Percentiles rank a stretch among this genome's conserved stretches.
Evolutionary conservation across 1,140 invertebrate genomes (phyloP).

Genomic region (Berghia stephanieae): DNA sequence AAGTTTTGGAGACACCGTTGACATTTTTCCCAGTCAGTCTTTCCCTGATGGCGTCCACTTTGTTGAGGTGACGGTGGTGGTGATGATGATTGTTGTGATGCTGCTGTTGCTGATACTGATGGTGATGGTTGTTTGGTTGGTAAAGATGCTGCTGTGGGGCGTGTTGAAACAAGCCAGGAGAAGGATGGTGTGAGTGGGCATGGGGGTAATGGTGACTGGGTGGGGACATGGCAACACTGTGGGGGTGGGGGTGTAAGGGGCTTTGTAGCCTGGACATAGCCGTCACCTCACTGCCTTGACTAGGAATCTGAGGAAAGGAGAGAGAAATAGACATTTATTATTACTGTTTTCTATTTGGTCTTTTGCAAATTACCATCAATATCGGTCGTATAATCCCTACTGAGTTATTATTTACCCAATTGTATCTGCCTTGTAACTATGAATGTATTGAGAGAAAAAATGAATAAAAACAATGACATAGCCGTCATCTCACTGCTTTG

Average conservation of each 20-base stretch:
- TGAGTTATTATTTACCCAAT: no score
- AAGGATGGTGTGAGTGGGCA: not conserved
- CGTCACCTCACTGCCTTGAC: not conserved
- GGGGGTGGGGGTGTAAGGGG: slow-evolving; percentile 3
- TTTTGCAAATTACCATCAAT: no score
- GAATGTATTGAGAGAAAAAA: no score
- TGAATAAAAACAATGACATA: no score
- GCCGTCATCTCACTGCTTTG: not conserved
- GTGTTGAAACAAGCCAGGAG: not conserved
- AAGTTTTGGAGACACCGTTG: slow-evolving; percentile 24
- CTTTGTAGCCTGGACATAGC: slow-evolving; percentile 34
- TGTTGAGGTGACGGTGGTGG: slow-evolving; percentile 30
- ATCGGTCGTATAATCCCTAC: no score
- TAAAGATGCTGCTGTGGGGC: not conserved
- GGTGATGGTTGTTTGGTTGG: not conserved
- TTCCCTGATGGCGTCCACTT: slow-evolving; percentile 38
- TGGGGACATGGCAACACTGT: slow-evolving; percentile 5
- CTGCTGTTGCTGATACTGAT: not conserved
- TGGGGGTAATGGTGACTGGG: slow-evolving; percentile 8
- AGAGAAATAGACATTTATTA: no score
- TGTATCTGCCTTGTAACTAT: no score
- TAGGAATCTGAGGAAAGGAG: not conserved
- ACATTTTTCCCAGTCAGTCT: slow-evolving; percentile 35
- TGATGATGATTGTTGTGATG: slow-evolving; percentile 18
- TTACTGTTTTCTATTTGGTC: no score